Base-by-base conservation (phyloP, 2,888 invertebrate genomes). In the Hermaeophaga mercurialis region DNA sequence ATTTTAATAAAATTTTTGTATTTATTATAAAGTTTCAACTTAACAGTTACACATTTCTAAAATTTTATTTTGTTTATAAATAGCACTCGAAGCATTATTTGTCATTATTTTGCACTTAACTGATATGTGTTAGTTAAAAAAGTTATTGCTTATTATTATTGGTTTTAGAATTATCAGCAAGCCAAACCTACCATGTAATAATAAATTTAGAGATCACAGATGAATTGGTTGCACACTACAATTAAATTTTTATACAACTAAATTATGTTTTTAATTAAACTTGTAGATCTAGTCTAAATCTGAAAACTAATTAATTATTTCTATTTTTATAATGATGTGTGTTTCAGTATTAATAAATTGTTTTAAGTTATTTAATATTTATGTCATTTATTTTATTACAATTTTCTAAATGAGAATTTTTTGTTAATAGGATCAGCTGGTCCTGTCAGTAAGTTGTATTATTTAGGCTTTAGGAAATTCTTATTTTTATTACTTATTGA, bases 21-120 rank as follows among this genome's bases (percentile, higher is more conserved):
- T 7, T 39, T 39, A 34, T 34, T 47, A 36, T 47, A 47, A 47
- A 47, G 3, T 22, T 33, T 22, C n/a, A 19, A 47, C 34, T 14
- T 47, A 31, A 19, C 34, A 48, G 15, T 26, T n/a, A 39, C 24
- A 22, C 22, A 17, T 8, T 38, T 26, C 49, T 49, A 56, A 52
- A 49, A 56, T 41, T n/a, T 52, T 28, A 45, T 46, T 43, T 43
- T 17, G 14, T 31, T 52, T 52, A 52, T 31, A 39, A 47, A 48
- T 14, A 41, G 46, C 39, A 47, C 46, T 56, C 41, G n/a, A 56
- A 56, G 56, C 56, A 41, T 47, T 56, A 52, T 56, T 56, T 56
- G 52, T 47, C 52, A 41, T 26, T 52, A 39, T 41, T 49, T 56
- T 56, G 56, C 56, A 56, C 56, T 56, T 44, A 31, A 48, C 19